phyloP scores from a whole-genome alignment of 2,113 vertebrate species.

The Centropus unirufus region DNA sequence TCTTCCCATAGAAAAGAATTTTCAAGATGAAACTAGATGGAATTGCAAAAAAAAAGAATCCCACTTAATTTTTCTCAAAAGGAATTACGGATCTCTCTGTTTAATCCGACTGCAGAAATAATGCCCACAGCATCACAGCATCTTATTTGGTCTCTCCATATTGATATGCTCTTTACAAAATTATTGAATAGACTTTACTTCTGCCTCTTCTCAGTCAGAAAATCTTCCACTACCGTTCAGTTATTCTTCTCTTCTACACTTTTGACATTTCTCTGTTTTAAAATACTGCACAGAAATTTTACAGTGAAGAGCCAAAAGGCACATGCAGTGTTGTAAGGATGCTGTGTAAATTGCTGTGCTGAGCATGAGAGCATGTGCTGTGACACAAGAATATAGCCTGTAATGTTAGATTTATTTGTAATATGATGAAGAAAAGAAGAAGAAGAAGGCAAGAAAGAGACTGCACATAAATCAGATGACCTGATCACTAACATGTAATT shows the following conservation, averaged over 20 bases:
- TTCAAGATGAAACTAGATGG: background rate
- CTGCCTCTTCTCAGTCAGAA: background rate
- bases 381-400: background rate
- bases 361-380: background rate
- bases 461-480: background rate
- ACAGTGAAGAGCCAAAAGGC: background rate
- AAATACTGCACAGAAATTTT: background rate
- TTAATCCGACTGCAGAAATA: background rate
- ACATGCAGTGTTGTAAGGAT: background rate
- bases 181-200: background rate
- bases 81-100: background rate
- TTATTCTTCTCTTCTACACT: background rate
- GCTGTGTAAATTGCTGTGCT: background rate
- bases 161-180: background rate
- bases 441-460: background rate
- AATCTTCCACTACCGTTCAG: background rate
- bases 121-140: background rate
- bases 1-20: background rate
- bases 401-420: background rate
- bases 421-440: background rate
- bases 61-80: background rate
- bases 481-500: background rate
- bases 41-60: background rate
- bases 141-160: background rate
- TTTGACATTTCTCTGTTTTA: background rate